Percentiles rank a stretch among this genome's conserved stretches.
phyloP scores from a whole-genome alignment of 1,140 invertebrate species.

The Zophobas atratus region DNA sequence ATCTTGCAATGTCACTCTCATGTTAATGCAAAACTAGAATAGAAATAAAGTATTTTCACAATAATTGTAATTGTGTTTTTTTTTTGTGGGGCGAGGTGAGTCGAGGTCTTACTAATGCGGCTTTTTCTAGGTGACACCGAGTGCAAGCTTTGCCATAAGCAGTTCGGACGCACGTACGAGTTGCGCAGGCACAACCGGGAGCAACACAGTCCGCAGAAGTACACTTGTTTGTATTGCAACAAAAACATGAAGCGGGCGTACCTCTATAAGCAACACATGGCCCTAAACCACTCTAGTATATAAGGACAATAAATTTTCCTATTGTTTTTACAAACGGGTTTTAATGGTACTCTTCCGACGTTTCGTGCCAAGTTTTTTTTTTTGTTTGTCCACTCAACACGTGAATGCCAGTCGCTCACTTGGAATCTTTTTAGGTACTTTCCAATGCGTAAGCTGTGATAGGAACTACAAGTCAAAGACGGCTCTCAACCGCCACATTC shows the following conservation, averaged over 20 bases:
- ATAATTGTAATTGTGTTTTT: neutral
- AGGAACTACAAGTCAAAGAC: slow-evolving; percentile 54
- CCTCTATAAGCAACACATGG: neutral
- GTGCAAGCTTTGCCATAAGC: slow-evolving; percentile 1
- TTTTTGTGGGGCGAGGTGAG: too few relatives aligned
- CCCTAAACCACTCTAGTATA: neutral
- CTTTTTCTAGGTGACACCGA: neutral
- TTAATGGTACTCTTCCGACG: too few relatives aligned
- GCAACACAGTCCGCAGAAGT: slow-evolving; percentile 8
- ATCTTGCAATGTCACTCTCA: slow-evolving; percentile 2
- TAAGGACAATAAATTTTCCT: neutral
- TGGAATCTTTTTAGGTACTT: slow-evolving; percentile 47
- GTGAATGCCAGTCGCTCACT: neutral
- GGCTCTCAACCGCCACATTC: slow-evolving; percentile 65
- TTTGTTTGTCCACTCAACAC: neutral
- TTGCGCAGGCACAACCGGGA: slow-evolving; percentile 1
- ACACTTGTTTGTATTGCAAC: neutral
- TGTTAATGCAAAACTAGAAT: neutral
- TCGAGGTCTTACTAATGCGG: too few relatives aligned
- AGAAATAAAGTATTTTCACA: neutral
- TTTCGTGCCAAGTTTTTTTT: too few relatives aligned
- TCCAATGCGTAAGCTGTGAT: slow-evolving; percentile 49
- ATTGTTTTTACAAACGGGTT: too few relatives aligned
- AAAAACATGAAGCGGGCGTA: slow-evolving; percentile 5
- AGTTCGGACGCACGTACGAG: slow-evolving; percentile 9